Percentiles rank a stretch among this genome's conserved stretches.
Conservation (phyloP, 2,113 vertebrate species). For the Cebidichthys violaceus region DNA sequence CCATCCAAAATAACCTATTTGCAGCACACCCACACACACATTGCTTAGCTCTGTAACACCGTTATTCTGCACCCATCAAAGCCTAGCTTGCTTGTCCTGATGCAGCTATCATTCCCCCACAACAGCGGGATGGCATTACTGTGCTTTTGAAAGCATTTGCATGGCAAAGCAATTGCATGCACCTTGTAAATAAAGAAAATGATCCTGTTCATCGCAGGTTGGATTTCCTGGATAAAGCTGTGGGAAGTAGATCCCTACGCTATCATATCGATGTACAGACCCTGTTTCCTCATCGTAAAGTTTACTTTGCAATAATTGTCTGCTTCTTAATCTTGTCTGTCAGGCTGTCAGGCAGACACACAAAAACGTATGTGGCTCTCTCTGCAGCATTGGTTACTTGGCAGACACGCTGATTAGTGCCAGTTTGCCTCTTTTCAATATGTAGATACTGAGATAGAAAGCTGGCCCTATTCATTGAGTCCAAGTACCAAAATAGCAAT, state of each 20-base stretch:
- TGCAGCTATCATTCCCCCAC: slow-evolving; percentile 75
- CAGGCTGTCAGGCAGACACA: slow-evolving; percentile 47
- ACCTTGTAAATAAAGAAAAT: slow-evolving; percentile 79
- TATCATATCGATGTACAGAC: slow-evolving; percentile 44
- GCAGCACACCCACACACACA: slow-evolving; percentile 82
- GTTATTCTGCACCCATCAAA: slow-evolving; percentile 80
- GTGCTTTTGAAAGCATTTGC: slow-evolving; percentile 82
- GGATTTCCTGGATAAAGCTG: slow-evolving; percentile 79
- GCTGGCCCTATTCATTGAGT: slow-evolving; percentile 59
- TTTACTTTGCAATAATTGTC: slow-evolving; percentile 62
- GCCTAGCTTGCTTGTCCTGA: slow-evolving; percentile 75
- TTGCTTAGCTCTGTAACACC: slow-evolving; percentile 77
- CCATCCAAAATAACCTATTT: slow-evolving; percentile 85
- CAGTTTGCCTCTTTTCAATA: slow-evolving; percentile 59
- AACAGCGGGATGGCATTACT: slow-evolving; percentile 81
- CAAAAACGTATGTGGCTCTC: slow-evolving; percentile 48
- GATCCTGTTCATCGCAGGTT: slow-evolving; percentile 79
- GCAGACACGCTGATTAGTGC: slow-evolving; percentile 64
- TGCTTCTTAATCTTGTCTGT: slow-evolving; percentile 54
- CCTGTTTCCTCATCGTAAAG: slow-evolving; percentile 54
- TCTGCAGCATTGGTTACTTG: slow-evolving; percentile 60
- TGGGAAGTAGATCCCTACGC: slow-evolving; percentile 54
- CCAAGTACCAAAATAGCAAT: slow-evolving; percentile 69
- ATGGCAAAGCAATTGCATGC: slow-evolving; percentile 82
- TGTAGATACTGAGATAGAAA: slow-evolving; percentile 70